phyloP scores from a whole-genome alignment of 2,113 vertebrate genomes.

The Paraplagusia blochii region DNA sequence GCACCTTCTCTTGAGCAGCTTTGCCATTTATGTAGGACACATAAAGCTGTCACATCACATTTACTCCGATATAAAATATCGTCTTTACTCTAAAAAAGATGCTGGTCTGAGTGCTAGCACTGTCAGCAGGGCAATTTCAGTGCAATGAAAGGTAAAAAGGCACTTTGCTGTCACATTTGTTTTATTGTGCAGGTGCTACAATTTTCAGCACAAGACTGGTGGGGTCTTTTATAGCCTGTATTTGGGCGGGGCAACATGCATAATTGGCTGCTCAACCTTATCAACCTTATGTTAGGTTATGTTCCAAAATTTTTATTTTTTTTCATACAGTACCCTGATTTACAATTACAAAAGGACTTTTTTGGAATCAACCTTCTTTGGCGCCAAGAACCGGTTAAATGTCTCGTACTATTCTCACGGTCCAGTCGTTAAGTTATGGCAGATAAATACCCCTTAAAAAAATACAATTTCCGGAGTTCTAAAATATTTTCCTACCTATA shows the following conservation, averaged over 20 bases:
- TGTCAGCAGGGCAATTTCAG: conserved; percentile 1
- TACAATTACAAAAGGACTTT: too few relatives aligned
- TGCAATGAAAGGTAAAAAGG: not conserved
- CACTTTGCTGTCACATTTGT: not conserved
- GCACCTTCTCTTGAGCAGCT: conserved; percentile 15
- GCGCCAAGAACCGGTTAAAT: too few relatives aligned
- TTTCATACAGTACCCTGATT: too few relatives aligned
- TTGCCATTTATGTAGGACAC: conserved; percentile 22
- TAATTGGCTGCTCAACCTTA: conserved; percentile 31
- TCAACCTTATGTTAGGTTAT: conserved; percentile 34
- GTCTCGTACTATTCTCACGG: too few relatives aligned
- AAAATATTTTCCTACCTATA: too few relatives aligned
- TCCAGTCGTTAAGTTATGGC: too few relatives aligned
- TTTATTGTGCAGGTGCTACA: conserved; percentile 2
- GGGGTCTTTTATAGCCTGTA: conserved; percentile 12
- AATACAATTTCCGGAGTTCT: too few relatives aligned
- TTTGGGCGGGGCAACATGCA: conserved; percentile 39
- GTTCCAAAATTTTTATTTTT: conserved; percentile 22
- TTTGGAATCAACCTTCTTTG: too few relatives aligned
- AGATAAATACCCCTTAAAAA: too few relatives aligned
- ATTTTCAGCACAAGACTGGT: conserved; percentile 11
- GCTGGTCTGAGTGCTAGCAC: not conserved
- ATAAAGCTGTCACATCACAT: conserved; percentile 12
- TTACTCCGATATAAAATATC: conserved; percentile 5
- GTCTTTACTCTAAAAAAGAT: not conserved